phyloP scores from a whole-genome alignment of 1,140 invertebrate species.

The Charaxes varanes region DNA sequence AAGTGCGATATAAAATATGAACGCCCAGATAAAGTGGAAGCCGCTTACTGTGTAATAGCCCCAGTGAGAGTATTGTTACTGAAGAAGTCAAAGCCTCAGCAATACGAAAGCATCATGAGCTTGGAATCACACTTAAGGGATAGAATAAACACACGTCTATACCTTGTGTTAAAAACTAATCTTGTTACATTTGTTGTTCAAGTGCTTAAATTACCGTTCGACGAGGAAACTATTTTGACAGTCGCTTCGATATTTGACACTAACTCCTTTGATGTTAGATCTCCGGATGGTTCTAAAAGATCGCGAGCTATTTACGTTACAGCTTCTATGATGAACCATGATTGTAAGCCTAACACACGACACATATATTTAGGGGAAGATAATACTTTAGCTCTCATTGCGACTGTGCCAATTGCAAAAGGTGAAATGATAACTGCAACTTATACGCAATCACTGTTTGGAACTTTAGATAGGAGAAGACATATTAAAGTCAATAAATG shows the following conservation, averaged over 20 bases:
- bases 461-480: conserved; percentile 77
- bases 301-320: conserved; percentile 77
- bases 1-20: conserved; percentile 72
- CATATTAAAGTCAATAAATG: conserved; percentile 79
- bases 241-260: conserved; percentile 80
- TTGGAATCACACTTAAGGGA: conserved; percentile 78
- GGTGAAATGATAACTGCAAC: conserved; percentile 78
- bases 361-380: conserved; percentile 76
- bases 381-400: conserved; percentile 73
- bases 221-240: conserved; percentile 77
- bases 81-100: conserved; percentile 70
- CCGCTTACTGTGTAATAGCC: conserved; percentile 77
- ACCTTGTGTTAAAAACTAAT: conserved; percentile 75
- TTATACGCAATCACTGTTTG: conserved; percentile 80
- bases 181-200: conserved; percentile 77
- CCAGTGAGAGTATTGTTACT: conserved; percentile 78
- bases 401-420: conserved; percentile 77
- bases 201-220: conserved; percentile 72
- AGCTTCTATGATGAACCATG: conserved; percentile 78
- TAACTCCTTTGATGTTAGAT: conserved; percentile 78
- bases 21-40: conserved; percentile 64
- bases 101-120: conserved; percentile 73
- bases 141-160: conserved; percentile 75
- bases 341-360: conserved; percentile 78
- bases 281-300: conserved; percentile 55